Conservation (phyloP, 2,888 invertebrate species). For the Aphelenchoides bicaudatus region DNA sequence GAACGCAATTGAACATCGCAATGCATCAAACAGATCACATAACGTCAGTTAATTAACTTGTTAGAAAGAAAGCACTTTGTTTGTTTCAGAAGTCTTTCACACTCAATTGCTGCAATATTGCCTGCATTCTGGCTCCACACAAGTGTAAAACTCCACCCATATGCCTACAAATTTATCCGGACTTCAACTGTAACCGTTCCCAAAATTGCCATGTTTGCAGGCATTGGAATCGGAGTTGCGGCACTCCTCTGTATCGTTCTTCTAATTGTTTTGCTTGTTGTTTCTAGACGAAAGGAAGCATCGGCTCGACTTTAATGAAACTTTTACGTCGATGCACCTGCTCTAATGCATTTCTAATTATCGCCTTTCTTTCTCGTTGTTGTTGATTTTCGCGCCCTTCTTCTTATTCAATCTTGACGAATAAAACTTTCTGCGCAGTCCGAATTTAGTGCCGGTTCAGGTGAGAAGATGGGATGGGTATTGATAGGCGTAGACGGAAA, state of each 20-base stretch:
- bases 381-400: too few species aligned
- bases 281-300: too few species aligned
- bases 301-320: too few species aligned
- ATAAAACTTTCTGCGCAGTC: too few species aligned
- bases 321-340: too few species aligned
- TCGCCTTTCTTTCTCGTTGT: too few species aligned
- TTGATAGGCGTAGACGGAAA: too few species aligned
- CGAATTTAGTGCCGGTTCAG: too few species aligned
- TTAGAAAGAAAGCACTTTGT: constrained; percentile 7
- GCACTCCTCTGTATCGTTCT: not conserved
- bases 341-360: too few species aligned
- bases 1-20: constrained; percentile 43
- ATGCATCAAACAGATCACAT: constrained; percentile 27
- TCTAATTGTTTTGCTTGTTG: constrained; percentile 2
- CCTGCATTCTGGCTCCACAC: constrained; percentile 23
- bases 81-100: constrained; percentile 11
- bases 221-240: not conserved
- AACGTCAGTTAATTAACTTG: not conserved
- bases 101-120: constrained; percentile 6
- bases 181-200: constrained; percentile 6
- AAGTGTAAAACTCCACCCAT: constrained; percentile 7
- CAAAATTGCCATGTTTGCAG: constrained; percentile 5
- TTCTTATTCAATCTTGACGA: too few species aligned
- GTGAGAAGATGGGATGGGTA: too few species aligned
- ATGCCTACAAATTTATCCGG: constrained; percentile 18